Evolutionary conservation across 2,888 invertebrate genomes (phyloP), one percentile per base, ranked within the genome.

Genomic region (Notocelia uddmanniana): DNA sequence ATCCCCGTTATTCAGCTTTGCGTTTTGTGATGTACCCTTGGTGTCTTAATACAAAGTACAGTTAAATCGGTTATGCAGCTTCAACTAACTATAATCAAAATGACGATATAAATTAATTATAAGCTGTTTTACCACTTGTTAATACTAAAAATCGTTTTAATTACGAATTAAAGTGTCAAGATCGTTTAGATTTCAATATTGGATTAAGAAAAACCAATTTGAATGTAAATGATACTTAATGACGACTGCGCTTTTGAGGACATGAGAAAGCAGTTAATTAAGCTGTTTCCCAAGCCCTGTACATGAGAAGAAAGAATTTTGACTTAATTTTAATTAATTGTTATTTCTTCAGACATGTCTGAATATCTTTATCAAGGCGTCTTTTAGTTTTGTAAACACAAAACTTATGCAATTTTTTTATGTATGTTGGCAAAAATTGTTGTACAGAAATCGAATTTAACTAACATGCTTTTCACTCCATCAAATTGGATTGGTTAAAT

Each of bases 211-310:
- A 72, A 60, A 60, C 45, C 67, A 76, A 78, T 80, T 80, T 75
- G 76, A 76, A 79, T 79, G 76, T 78, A 75, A 80, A 81, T 75
- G 74, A 63, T 76, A 73, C 71, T 80, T 79, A 81, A 81, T 76
- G 79, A 80, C 77, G 78, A 81, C 79, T 78, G 75, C 74, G 71
- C 71, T 75, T 69, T 77, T 72, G 68, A 59, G 73, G 72, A 74
- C 76, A 78, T 81, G 83, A 78, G 82, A 84, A 82, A 76, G 69
- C 74, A 74, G 76, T 80, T 82, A 84, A 85, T 85, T 81, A 79
- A 81, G 80, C 68, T 68, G 74, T 76, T 77, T 80, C 79, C 75
- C 78, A 78, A 73, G 64, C 64, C 21, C 23, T 67, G 41, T 26
- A 50, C 45, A 37, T 64, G n/a, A 62, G 13, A 55, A 57, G 67